Evolutionary conservation across 2,888 invertebrate species (phyloP).

Genomic region (Pseudanteris insignis): DNA sequence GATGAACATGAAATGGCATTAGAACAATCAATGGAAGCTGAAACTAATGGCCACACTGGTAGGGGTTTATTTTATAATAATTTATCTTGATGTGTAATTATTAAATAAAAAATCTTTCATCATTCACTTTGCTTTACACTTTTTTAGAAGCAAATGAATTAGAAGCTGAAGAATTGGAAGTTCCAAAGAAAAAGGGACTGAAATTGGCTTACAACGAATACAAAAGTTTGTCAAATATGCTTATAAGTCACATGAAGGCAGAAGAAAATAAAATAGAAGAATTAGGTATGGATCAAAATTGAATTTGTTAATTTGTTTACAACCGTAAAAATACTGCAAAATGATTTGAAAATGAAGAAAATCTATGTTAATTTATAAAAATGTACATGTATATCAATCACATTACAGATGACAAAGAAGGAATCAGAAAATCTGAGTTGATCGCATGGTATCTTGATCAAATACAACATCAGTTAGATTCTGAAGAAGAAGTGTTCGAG

Average conservation of each 20-base stretch:
- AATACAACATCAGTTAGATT: conserved; percentile 86
- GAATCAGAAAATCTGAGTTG: conserved; percentile 81
- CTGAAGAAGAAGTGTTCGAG: conserved; percentile 88
- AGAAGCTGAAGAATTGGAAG: conserved; percentile 4
- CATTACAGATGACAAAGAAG: conserved; percentile 68
- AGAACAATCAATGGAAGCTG: conserved; percentile 57
- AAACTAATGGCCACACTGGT: conserved; percentile 3
- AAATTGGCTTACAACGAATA: conserved; percentile 93
- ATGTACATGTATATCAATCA: too few relatives aligned
- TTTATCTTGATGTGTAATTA: not conserved
- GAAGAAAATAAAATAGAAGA: conserved; percentile 74
- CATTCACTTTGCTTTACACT: not conserved
- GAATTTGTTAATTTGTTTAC: too few relatives aligned
- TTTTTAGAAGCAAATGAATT: not conserved
- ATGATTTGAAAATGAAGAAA: too few relatives aligned
- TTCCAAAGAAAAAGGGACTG: conserved; percentile 76
- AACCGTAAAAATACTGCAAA: too few relatives aligned
- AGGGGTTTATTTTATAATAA: not conserved
- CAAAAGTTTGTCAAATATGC: conserved; percentile 88
- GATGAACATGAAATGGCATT: conserved; percentile 71
- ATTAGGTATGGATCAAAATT: conserved; percentile 1
- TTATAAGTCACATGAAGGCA: conserved; percentile 87
- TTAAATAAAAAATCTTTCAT: too few relatives aligned
- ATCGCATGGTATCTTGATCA: conserved; percentile 94
- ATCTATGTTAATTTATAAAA: too few relatives aligned